Evolutionary conservation across 2,113 vertebrate species (phyloP).

Genomic region (Fregata magnificens): DNA sequence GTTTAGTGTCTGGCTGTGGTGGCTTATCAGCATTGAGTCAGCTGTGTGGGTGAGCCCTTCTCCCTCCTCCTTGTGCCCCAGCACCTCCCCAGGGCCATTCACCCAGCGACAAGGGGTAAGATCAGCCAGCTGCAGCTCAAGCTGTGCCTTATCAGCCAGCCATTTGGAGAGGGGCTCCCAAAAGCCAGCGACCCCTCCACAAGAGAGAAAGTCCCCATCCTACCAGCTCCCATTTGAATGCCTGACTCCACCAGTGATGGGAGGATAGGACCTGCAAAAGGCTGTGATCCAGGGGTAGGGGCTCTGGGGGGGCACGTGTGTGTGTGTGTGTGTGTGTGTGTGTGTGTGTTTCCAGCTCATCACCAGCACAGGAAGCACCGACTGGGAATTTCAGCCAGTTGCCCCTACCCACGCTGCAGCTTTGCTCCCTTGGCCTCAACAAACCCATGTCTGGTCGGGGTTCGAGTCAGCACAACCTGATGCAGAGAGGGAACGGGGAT

Average conservation of each 20-base stretch:
- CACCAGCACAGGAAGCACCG: not conserved
- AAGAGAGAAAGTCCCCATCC: not conserved
- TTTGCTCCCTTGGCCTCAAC: not conserved
- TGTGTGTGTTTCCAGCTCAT: not conserved
- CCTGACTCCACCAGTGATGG: not conserved
- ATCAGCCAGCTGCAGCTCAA: not conserved
- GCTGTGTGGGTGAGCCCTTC: not conserved
- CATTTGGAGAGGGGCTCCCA: not conserved
- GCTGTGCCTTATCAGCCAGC: not conserved
- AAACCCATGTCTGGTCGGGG: not conserved
- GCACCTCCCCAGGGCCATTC: not conserved
- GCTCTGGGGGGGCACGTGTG: no score
- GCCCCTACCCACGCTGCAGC: not conserved
- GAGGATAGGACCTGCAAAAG: not conserved
- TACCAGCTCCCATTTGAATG: not conserved
- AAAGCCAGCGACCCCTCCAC: not conserved
- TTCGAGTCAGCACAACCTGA: accelerated
- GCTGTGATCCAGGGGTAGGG: accelerated
- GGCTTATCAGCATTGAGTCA: not conserved
- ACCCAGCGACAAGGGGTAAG: not conserved
- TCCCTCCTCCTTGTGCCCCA: not conserved
- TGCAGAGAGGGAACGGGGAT: no score
- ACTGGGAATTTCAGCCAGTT: not conserved
- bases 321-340: no score
- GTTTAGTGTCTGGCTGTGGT: not conserved